Conservation (phyloP, 1,140 invertebrate species). For the Tetramorium alpestre region DNA sequence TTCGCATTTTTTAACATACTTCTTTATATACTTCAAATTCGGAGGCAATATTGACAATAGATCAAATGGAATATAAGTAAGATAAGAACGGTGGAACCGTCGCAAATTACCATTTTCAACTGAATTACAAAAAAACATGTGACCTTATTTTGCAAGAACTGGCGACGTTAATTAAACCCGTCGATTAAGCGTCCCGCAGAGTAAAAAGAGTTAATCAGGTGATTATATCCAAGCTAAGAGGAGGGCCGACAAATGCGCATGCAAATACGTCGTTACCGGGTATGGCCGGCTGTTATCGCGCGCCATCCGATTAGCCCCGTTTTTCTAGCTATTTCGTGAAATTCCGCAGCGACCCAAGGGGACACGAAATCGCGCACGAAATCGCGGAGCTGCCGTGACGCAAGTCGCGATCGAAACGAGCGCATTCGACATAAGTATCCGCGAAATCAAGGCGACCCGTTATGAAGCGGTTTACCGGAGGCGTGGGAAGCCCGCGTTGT, state of each 20-base stretch:
- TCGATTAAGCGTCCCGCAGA: not conserved
- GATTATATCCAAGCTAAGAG: constrained; percentile 19
- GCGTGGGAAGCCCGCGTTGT: constrained; percentile 81
- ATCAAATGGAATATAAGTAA: not conserved
- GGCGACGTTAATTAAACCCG: constrained; percentile 18
- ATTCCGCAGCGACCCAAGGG: constrained; percentile 46
- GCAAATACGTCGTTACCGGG: constrained; percentile 67
- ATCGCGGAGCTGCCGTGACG: constrained; percentile 59
- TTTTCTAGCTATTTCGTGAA: constrained; percentile 69
- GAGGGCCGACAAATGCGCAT: constrained; percentile 59
- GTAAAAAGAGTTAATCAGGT: constrained; percentile 47
- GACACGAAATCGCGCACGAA: constrained; percentile 62
- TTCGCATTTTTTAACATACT: not conserved
- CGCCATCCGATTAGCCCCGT: constrained; percentile 68
- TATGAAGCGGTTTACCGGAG: constrained; percentile 81
- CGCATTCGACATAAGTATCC: constrained; percentile 62
- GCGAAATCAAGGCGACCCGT: constrained; percentile 79
- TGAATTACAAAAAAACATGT: not conserved
- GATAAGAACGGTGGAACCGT: not conserved
- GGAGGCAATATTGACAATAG: not conserved
- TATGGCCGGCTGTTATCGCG: constrained; percentile 56
- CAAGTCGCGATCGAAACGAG: constrained; percentile 64
- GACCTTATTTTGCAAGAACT: not conserved
- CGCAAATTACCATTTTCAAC: not conserved
- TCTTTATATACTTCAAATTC: not conserved